These are phyloP conservation scores for Seira sanloemensis DNA, from an alignment of 2,888 invertebrate species.

Conservation along the genomic window DNA sequence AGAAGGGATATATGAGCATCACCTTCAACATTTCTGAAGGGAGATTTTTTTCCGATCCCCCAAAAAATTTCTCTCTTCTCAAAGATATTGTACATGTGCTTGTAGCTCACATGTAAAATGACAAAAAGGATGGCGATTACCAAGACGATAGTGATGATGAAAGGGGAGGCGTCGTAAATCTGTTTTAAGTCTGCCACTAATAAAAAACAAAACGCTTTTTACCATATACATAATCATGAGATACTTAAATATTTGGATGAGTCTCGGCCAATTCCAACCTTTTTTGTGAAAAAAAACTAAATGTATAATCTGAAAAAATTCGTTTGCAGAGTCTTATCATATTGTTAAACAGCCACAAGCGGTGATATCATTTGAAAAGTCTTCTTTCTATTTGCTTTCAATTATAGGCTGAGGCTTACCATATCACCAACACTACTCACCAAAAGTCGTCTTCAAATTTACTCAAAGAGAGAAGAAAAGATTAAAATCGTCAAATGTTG, in stretches of 20 bases:
- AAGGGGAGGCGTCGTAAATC: not conserved
- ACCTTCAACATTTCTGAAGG: not conserved
- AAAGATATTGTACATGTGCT: not conserved
- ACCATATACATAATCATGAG: not conserved
- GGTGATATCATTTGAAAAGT: not conserved
- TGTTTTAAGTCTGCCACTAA: not conserved
- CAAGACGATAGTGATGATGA: not conserved
- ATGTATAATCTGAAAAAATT: not conserved
- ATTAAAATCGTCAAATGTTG: no score
- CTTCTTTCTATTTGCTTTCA: not conserved
- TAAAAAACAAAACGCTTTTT: not conserved
- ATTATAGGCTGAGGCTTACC: not conserved
- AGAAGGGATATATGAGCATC: not conserved
- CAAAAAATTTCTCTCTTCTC: conserved; percentile 5
- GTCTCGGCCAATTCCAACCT: not conserved
- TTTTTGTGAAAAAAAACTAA: not conserved
- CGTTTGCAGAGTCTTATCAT: no score
- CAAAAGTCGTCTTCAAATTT: no score
- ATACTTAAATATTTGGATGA: not conserved
- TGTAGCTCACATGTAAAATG: not conserved
- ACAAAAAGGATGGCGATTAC: not conserved
- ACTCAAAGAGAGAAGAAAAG: no score
- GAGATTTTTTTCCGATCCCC: not conserved
- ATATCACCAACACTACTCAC: no score
- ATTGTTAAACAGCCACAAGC: no score